Base-by-base conservation (phyloP, 2,888 invertebrate genomes). In the Cryptocephalus moraei region DNA sequence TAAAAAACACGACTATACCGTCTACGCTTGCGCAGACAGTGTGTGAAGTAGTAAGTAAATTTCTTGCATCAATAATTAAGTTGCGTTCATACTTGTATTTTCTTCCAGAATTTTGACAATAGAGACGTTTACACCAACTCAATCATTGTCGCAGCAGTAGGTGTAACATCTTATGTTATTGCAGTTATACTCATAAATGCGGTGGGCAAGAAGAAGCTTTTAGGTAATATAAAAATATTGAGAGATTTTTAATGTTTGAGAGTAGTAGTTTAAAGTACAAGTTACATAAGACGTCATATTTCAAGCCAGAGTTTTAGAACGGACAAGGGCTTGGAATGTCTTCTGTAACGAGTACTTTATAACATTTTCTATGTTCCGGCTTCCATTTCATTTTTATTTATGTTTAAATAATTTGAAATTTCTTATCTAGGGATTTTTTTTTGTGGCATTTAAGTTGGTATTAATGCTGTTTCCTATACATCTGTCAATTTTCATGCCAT, bases 151-250 rank as follows among this genome's bases (percentile, higher is more conserved):
- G 57, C 59, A 9, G 45, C 46, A 10, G 53, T 54, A 1, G 52
- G 51, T 34, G 47, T 60, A 9, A 32, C 55, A 9, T 56, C 55
- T 41, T 62, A 61, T 42, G 52, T 54, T 33, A 49, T 53, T 8
- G 58, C 58, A 14, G 60, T 59, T 42, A 56, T 55, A 4, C 48
- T 61, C 13, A 60, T 62, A 1, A 61, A 60, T 49, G 51, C 50
- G n/a, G 49, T 61, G 33, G 61, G 59, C 42, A 59, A 56, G 40
- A 59, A 57, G 38, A 55, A 48, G 48, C 44, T 62, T 12, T 43
- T 62, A 39, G 51, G 62, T 62, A 53, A 51, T n/a, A n/a, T 9
- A 34, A 34, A 34, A 34, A 34, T 34, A 34, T 34, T 34, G 34
- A 34, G 9, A n/a, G n/a, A 9, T 34, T 9, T 34, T 34, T n/a